Evolutionary conservation across 2,113 vertebrate species (phyloP).

Genomic region (Ageneiosus marmoratus): DNA sequence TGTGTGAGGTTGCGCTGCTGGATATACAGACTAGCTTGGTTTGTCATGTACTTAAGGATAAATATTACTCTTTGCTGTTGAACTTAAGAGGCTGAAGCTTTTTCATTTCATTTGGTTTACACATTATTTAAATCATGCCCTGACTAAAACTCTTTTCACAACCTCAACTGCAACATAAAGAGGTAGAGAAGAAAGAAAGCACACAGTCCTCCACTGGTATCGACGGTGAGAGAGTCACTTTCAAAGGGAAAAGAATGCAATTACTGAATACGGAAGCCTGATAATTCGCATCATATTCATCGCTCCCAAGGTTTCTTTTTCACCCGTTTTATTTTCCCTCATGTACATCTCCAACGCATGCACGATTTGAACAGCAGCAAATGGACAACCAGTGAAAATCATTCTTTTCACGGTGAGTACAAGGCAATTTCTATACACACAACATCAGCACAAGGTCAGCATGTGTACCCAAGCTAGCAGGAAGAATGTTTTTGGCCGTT

Average conservation of each 20-base stretch:
- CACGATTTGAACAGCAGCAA: neutral
- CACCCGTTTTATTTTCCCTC: neutral
- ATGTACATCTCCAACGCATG: neutral
- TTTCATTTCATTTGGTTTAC: neutral
- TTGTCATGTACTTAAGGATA: neutral
- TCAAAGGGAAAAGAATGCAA: constrained; percentile 48
- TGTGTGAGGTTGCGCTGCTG: no score
- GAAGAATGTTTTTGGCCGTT: neutral
- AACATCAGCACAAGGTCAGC: neutral
- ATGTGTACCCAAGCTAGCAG: neutral
- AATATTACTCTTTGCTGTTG: neutral
- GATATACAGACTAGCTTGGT: neutral
- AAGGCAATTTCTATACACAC: neutral
- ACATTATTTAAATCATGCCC: neutral
- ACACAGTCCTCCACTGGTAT: neutral
- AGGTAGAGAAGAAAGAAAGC: neutral
- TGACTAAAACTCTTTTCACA: neutral
- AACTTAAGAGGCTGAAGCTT: neutral
- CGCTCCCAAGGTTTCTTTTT: constrained; percentile 29
- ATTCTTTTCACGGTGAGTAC: neutral
- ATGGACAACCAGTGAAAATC: neutral
- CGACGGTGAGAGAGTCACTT: constrained; percentile 2
- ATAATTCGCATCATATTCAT: constrained; percentile 40
- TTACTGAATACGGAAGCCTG: constrained; percentile 28
- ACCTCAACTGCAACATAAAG: neutral